These are phyloP conservation scores for Cephalopholis sonnerati DNA, from an alignment of 2,113 vertebrate genomes.

Conservation along the genomic window DNA sequence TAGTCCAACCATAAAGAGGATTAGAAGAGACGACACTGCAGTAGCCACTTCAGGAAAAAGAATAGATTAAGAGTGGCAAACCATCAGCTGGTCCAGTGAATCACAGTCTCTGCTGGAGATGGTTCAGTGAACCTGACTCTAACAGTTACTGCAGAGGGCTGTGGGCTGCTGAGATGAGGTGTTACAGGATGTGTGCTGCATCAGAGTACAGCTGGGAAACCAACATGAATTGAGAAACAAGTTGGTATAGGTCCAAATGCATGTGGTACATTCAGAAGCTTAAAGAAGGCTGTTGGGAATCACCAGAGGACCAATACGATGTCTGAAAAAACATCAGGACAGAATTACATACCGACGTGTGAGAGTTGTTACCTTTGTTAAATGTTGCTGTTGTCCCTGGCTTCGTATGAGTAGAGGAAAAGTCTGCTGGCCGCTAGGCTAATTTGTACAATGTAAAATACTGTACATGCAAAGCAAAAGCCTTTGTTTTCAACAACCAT, in stretches of 20 bases:
- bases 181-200: conserved; percentile 26
- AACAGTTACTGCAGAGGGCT: conserved; percentile 10
- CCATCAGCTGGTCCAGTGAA: conserved; percentile 48
- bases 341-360: too few relatives aligned
- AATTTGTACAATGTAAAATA: too few relatives aligned
- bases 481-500: too few relatives aligned
- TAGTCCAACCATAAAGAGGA: neutral
- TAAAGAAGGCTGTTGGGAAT: too few relatives aligned
- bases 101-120: conserved; percentile 32
- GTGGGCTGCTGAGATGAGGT: conserved; percentile 19
- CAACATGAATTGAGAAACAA: neutral
- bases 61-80: conserved; percentile 49
- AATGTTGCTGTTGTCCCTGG: too few relatives aligned
- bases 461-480: too few relatives aligned
- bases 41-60: conserved; percentile 2
- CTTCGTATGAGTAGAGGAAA: too few relatives aligned
- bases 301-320: too few relatives aligned
- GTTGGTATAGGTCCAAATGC: neutral
- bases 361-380: too few relatives aligned
- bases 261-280: neutral
- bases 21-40: neutral
- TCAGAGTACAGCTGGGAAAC: conserved; percentile 22
- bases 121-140: conserved; percentile 49
- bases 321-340: too few relatives aligned
- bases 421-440: too few relatives aligned